Base-by-base conservation (phyloP, 2,113 vertebrate species). In the Microtus pennsylvanicus region DNA sequence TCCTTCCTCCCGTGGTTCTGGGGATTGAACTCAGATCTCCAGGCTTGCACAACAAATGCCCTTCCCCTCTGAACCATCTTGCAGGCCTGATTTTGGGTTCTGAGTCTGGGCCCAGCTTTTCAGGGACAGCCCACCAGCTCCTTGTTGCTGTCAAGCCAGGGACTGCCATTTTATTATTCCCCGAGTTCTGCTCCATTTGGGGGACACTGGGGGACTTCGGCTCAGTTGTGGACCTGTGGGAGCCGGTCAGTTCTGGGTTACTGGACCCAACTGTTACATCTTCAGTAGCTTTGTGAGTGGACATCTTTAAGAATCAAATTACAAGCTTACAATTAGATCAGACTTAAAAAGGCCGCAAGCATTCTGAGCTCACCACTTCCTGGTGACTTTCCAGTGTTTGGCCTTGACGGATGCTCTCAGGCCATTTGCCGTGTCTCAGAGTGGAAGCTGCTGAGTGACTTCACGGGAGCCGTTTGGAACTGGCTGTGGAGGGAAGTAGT, bases 291-390 rank as follows among this genome's bases (percentile, higher is more conserved):
- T 61, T 22, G 63, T 16, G 65, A 75, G 75, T 38, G 45, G 38
- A 50, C 52, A 14, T 80, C 85, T 58, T 70, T 93, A 63, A 58
- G 86, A 80, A 96, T 95, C 76, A 75, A 65, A 88, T 90, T 75
- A 11, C 21, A 65, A 45, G 69, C 80, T 93, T 77, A 72, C 88
- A 96, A 87, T 90, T 70, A 81, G 78, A 94, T 94, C 82, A 74
- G 21, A 55, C 86, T 93, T 55, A 65, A 87, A 94, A 96, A 90
- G 93, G 81, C 81, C 83, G 1, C 11, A 45, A 75, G 26, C 75
- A 28, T 70, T 93, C 61, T 61, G 65, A 89, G 81, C 87, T 82
- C 35, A 58, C 74, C 52, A 45, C 83, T 74, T 96, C 90, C 94
- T 87, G 61, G 89, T 69, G n/a, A 72, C 87, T 67, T 90, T 70